A percentile compares a stretch with the other conserved stretches of the same genome.
phyloP scores from a whole-genome alignment of 1,140 invertebrate species.

The Aphelinus certus region DNA sequence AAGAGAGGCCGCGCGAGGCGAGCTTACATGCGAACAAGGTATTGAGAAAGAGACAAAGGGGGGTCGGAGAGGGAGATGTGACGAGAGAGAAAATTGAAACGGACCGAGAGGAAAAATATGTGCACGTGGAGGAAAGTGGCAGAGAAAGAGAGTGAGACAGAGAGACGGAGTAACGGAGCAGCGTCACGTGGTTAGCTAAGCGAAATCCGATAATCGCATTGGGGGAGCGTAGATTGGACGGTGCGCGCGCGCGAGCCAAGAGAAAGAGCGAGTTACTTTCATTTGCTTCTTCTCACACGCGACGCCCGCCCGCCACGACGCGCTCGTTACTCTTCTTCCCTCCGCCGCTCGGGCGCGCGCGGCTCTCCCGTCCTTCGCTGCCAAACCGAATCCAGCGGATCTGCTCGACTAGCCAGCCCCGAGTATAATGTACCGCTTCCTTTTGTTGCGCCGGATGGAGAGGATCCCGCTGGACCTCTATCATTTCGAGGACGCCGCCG shows the following conservation, averaged over 20 bases:
- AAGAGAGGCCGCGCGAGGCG: not conserved
- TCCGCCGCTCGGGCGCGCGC: no score
- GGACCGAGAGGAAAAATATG: conserved; percentile 43
- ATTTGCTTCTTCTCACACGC: no score
- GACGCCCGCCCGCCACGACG: no score
- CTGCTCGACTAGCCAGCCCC: no score
- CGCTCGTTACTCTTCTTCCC: no score
- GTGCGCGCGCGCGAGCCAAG: conserved; percentile 35
- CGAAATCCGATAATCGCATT: conserved; percentile 58
- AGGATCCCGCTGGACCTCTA: no score
- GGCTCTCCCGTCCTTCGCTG: no score
- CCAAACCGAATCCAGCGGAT: no score
- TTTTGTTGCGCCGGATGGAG: no score
- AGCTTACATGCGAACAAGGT: not conserved
- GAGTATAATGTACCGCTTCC: no score
- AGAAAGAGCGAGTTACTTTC: conserved; percentile 47
- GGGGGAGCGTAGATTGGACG: conserved; percentile 51
- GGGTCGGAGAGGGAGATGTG: not conserved
- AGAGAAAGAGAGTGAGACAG: no score
- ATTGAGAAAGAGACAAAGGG: conserved; percentile 1
- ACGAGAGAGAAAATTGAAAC: conserved; percentile 46
- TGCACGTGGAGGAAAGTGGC: conserved; percentile 13
- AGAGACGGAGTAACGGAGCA: not conserved
- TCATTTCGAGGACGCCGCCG: no score
- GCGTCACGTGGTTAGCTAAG: conserved; percentile 45